These are phyloP conservation scores for Lota lota DNA, from an alignment of 2,113 vertebrate species.

Conservation along the genomic window DNA sequence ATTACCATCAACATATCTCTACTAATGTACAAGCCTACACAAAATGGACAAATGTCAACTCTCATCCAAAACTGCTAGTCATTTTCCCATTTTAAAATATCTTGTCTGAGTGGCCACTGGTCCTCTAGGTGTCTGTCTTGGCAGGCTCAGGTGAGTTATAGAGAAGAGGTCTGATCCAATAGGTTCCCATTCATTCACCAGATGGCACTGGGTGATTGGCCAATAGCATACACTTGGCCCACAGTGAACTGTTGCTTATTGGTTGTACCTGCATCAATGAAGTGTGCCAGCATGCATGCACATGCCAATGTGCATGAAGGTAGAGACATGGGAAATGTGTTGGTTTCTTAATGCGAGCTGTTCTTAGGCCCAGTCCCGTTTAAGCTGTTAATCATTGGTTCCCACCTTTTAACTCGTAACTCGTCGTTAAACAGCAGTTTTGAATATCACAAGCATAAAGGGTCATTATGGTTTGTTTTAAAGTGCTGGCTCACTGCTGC, in stretches of 20 bases:
- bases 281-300: background rate
- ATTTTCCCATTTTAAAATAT: conserved; percentile 37
- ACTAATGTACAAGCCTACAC: background rate
- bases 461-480: too few species aligned
- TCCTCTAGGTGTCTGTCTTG: conserved; percentile 56
- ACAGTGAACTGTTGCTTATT: conserved; percentile 49
- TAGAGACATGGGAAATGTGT: too few species aligned
- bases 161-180: conserved; percentile 56
- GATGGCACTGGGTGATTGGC: conserved; percentile 68
- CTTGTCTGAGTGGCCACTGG: conserved; percentile 54
- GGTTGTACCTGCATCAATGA: background rate
- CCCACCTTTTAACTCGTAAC: too few species aligned
- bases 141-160: conserved; percentile 63
- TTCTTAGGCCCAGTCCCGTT: too few species aligned
- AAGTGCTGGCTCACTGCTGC: too few species aligned
- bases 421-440: too few species aligned
- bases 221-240: conserved; percentile 71
- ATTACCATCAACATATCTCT: background rate
- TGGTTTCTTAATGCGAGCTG: too few species aligned
- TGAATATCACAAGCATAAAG: too few species aligned
- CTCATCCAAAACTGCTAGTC: conserved; percentile 17
- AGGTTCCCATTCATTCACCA: conserved; percentile 54
- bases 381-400: too few species aligned
- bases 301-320: background rate
- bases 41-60: conserved; percentile 43